A percentile compares a stretch with the other conserved stretches of the same genome.
Evolutionary conservation across 2,888 invertebrate genomes (phyloP).

Genomic region (Lapara coniferarum): DNA sequence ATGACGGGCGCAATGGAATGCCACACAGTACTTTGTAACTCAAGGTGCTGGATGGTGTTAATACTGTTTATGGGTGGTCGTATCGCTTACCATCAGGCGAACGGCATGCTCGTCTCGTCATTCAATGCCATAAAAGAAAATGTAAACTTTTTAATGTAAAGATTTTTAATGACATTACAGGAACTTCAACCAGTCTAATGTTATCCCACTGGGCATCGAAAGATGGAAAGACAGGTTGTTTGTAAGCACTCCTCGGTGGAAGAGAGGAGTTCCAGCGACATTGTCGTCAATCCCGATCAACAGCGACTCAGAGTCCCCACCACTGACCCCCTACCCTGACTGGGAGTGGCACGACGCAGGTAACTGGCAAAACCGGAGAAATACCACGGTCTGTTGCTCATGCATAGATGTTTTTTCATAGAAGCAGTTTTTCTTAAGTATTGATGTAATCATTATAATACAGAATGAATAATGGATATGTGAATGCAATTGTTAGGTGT

Average conservation of each 20-base stretch:
- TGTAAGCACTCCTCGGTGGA: constrained; percentile 90
- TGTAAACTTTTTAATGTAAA: too few relatives aligned
- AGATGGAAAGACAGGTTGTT: constrained; percentile 87
- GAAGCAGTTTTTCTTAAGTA: not conserved
- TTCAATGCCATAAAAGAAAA: too few relatives aligned
- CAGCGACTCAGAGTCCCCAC: constrained; percentile 82
- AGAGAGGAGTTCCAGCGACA: constrained; percentile 89
- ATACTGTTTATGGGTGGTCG: too few relatives aligned
- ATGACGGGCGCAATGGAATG: too few relatives aligned
- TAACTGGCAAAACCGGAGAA: constrained; percentile 37
- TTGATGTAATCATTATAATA: not conserved
- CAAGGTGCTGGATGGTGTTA: too few relatives aligned
- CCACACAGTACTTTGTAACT: too few relatives aligned
- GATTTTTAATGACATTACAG: constrained; percentile 51
- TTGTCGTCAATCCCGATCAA: constrained; percentile 85
- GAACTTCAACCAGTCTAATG: constrained; percentile 86
- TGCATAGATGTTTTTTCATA: not conserved
- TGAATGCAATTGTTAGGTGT: too few relatives aligned
- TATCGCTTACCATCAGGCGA: too few relatives aligned
- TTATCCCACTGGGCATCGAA: constrained; percentile 89
- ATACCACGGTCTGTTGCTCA: not conserved
- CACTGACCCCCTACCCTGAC: constrained; percentile 88
- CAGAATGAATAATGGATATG: too few relatives aligned
- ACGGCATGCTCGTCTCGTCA: too few relatives aligned
- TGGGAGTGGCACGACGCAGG: constrained; percentile 88